Percentiles rank a stretch among this genome's conserved stretches.
phyloP scores from a whole-genome alignment of 2,888 invertebrate species.

The Hirtodrosophila alboralis region DNA sequence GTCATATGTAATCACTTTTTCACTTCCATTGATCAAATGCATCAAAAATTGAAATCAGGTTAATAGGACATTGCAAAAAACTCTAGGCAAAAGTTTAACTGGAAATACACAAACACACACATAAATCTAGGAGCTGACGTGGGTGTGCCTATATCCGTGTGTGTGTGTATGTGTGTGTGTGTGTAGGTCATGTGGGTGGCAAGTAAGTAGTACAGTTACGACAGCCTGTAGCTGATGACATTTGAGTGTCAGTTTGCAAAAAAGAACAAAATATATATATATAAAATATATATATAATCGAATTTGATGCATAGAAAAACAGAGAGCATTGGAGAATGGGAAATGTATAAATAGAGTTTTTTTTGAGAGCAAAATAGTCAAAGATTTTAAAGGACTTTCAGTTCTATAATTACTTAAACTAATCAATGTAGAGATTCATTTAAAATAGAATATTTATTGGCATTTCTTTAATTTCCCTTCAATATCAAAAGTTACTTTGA shows the following conservation, averaged over 20 bases:
- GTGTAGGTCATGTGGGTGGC: conserved; percentile 44
- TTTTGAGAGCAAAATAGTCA: no score
- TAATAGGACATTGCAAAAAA: conserved; percentile 42
- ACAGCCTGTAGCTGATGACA: conserved; percentile 36
- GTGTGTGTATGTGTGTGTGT: conserved; percentile 28
- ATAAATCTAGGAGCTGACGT: conserved; percentile 1
- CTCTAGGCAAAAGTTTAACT: conserved; percentile 21
- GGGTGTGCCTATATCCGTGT: not conserved
- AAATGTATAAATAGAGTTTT: no score
- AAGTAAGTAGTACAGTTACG: conserved; percentile 39
- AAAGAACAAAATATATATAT: no score
- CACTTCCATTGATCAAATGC: conserved; percentile 49
- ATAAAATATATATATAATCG: no score
- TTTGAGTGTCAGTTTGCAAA: conserved; percentile 1
- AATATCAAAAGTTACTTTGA: no score
- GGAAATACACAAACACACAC: conserved; percentile 23
- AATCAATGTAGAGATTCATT: no score
- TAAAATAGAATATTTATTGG: no score
- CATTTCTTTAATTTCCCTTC: no score
- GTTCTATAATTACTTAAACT: no score
- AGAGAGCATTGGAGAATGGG: no score
- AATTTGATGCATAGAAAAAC: no score
- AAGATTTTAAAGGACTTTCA: no score
- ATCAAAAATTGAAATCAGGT: conserved; percentile 35
- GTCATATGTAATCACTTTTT: not conserved